phyloP scores from a whole-genome alignment of 2,888 invertebrate genomes.

The Oxycera nigricornis region DNA sequence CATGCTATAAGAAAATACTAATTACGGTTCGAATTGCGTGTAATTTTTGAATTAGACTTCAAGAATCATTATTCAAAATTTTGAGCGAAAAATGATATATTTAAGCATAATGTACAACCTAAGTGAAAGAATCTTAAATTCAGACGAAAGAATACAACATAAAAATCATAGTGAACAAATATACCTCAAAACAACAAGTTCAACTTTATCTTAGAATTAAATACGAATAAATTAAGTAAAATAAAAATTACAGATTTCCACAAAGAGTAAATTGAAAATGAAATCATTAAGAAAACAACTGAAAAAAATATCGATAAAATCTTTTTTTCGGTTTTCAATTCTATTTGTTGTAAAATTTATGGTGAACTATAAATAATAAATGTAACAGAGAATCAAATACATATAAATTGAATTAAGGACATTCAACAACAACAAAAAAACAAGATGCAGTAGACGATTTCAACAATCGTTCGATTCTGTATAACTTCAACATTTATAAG shows the following conservation, averaged over 20 bases:
- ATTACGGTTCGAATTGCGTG: too few relatives aligned
- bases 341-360: slow-evolving; percentile 21
- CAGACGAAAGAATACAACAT: neutral
- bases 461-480: slow-evolving; percentile 7
- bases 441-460: neutral
- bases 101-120: too few relatives aligned
- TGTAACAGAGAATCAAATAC: neutral
- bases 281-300: slow-evolving; percentile 6
- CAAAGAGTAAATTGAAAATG: neutral
- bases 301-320: neutral
- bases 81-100: too few relatives aligned
- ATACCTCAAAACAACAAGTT: neutral
- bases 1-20: too few relatives aligned
- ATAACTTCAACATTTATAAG: slow-evolving; percentile 19
- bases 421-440: neutral
- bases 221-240: neutral
- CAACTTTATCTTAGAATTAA: neutral
- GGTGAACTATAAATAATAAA: neutral
- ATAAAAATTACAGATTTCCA: neutral
- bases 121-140: neutral
- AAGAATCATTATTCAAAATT: too few relatives aligned
- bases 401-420: neutral
- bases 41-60: too few relatives aligned
- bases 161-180: neutral
- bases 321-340: neutral